Percentiles rank a stretch among this genome's conserved stretches.
Evolutionary conservation across 1,140 invertebrate genomes (phyloP).

Genomic region (Drosophila ohnishii): DNA sequence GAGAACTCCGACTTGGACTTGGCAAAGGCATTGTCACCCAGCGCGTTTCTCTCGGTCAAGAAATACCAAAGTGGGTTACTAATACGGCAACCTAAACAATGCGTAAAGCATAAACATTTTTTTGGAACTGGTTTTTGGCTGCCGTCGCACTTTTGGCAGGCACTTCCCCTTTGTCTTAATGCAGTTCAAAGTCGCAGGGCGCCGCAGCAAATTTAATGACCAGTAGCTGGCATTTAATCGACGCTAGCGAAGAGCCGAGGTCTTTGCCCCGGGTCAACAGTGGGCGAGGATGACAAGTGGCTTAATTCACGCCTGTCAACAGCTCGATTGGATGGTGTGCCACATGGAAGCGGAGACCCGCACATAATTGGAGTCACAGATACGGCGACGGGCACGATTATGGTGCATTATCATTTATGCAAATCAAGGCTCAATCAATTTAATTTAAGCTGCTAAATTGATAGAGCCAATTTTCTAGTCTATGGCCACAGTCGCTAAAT

Average conservation of each 20-base stretch:
- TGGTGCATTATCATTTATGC: constrained; percentile 54
- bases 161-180: constrained; percentile 12
- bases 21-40: constrained; percentile 3
- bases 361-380: constrained; percentile 23
- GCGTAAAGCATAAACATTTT: constrained; percentile 62
- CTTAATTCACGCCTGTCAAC: constrained; percentile 54
- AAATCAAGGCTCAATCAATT: constrained; percentile 56
- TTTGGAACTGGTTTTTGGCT: constrained; percentile 54
- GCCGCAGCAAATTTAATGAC: constrained; percentile 27
- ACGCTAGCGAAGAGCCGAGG: constrained; percentile 42
- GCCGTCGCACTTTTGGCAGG: constrained; percentile 8
- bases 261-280: constrained; percentile 61
- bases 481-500: constrained; percentile 2
- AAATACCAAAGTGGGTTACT: constrained; percentile 66
- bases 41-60: constrained; percentile 58
- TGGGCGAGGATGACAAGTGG: constrained; percentile 43
- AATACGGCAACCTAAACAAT: constrained; percentile 37
- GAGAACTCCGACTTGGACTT: constrained; percentile 7
- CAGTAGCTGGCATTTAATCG: constrained; percentile 19
- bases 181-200: constrained; percentile 35
- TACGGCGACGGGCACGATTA: constrained; percentile 19
- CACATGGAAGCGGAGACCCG: constrained; percentile 11
- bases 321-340: constrained; percentile 44
- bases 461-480: constrained; percentile 56
- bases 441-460: constrained; percentile 48